These are phyloP conservation scores for Notoglanidium macrostoma DNA, from an alignment of 2,797 vertebrate genomes.

Conservation along the genomic window DNA sequence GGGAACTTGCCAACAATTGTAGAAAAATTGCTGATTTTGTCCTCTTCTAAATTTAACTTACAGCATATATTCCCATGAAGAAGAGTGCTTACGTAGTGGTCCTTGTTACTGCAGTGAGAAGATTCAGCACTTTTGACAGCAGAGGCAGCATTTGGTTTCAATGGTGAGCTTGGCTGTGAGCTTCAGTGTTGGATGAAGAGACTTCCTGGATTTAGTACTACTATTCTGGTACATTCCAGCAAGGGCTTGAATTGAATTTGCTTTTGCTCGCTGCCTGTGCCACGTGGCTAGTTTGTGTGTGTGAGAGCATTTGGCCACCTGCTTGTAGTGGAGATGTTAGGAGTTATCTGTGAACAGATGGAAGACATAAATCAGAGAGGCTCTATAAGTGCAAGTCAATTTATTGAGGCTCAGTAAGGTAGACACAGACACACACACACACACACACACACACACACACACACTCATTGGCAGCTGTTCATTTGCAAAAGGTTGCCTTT, in stretches of 20 bases:
- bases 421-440: conserved; percentile 27
- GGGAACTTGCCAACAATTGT: conserved; percentile 12
- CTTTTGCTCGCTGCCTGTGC: conserved; percentile 11
- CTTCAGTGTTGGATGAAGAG: conserved; percentile 18
- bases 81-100: background rate
- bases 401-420: conserved; percentile 9
- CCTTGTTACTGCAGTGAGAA: background rate
- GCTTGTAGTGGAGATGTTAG: conserved; percentile 37
- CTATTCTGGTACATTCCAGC: conserved; percentile 26
- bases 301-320: conserved; percentile 33
- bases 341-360: conserved; percentile 35
- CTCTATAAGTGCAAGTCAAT: conserved; percentile 51
- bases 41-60: background rate
- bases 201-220: conserved; percentile 25
- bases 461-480: conserved; percentile 40
- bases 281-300: conserved; percentile 4
- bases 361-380: conserved; percentile 52
- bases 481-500: conserved; percentile 47
- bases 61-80: background rate
- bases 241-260: conserved; percentile 26
- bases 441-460: conserved; percentile 26
- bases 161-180: conserved; percentile 32
- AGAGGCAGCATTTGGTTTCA: conserved; percentile 37
- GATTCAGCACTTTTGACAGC: conserved; percentile 17
- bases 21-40: conserved; percentile 4